These are phyloP conservation scores for Colinus virginianus DNA, from an alignment of 2,113 vertebrate species.

Conservation along the genomic window DNA sequence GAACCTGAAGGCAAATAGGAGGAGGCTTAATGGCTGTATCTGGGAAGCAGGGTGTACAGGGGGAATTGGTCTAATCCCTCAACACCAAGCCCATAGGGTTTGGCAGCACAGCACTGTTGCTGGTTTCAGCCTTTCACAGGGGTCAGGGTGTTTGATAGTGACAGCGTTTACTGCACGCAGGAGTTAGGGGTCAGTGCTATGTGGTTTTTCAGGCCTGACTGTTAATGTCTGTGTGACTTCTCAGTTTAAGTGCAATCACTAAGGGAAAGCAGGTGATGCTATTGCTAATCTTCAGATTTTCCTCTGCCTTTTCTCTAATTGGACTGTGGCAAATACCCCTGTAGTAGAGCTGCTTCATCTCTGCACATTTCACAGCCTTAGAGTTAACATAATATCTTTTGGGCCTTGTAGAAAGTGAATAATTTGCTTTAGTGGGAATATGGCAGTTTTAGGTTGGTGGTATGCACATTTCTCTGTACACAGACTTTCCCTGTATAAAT, in stretches of 20 bases:
- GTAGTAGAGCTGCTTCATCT: background rate
- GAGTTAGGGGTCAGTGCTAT: background rate
- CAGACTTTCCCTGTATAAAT: background rate
- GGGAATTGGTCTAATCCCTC: constrained; percentile 33
- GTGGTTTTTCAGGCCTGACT: background rate
- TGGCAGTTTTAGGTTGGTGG: background rate
- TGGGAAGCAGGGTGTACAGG: constrained; percentile 32
- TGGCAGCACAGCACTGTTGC: background rate
- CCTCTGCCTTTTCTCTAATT: background rate
- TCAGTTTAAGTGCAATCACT: background rate
- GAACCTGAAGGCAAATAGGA: constrained; percentile 32
- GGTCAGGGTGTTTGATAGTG: background rate
- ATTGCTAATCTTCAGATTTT: background rate
- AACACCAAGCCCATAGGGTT: background rate
- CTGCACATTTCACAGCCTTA: background rate
- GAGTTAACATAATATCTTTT: background rate
- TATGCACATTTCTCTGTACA: background rate
- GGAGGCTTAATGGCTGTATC: constrained; percentile 49
- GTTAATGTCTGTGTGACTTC: background rate
- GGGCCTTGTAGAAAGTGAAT: background rate
- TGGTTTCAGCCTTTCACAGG: background rate
- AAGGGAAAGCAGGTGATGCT: background rate
- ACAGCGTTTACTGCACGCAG: background rate
- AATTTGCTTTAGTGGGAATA: background rate
- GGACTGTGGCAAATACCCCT: background rate